phyloP scores from a whole-genome alignment of 1,140 invertebrate species.

The Atopsyche davidsoni region DNA sequence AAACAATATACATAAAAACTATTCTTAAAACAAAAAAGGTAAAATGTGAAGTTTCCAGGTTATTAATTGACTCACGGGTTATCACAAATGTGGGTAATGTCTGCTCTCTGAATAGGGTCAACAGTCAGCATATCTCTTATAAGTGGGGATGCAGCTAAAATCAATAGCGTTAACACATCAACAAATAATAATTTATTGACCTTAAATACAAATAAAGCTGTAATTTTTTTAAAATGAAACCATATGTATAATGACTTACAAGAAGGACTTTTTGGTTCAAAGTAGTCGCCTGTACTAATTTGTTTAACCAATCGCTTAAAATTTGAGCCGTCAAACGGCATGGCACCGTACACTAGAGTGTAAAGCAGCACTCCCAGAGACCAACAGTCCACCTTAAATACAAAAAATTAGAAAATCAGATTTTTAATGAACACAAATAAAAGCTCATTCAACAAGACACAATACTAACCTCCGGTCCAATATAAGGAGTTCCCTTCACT shows the following conservation, averaged over 20 bases:
- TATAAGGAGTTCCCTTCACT: constrained; percentile 94
- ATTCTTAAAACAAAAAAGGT: constrained; percentile 42
- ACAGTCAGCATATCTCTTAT: constrained; percentile 93
- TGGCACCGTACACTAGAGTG: constrained; percentile 96
- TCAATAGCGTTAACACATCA: constrained; percentile 1
- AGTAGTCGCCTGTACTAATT: constrained; percentile 95
- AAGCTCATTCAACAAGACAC: constrained; percentile 11
- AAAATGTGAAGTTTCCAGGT: neutral
- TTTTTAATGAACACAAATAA: no score
- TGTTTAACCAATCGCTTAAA: constrained; percentile 95
- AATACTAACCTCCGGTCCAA: constrained; percentile 81
- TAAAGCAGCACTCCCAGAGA: constrained; percentile 95
- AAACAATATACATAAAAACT: no score
- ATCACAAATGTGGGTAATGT: constrained; percentile 88
- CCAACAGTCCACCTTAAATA: constrained; percentile 79
- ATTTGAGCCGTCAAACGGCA: constrained; percentile 99
- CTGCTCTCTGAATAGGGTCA: constrained; percentile 79
- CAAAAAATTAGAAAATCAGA: no score
- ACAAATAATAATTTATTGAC: constrained; percentile 5
- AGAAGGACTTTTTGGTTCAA: constrained; percentile 91
- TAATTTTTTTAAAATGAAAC: constrained; percentile 4
- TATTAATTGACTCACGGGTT: constrained; percentile 77
- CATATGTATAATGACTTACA: constrained; percentile 52
- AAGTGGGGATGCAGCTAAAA: constrained; percentile 83
- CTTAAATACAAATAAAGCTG: constrained; percentile 7